Evolutionary conservation across 2,113 vertebrate species (phyloP).

Genomic region (Verasper variegatus): DNA sequence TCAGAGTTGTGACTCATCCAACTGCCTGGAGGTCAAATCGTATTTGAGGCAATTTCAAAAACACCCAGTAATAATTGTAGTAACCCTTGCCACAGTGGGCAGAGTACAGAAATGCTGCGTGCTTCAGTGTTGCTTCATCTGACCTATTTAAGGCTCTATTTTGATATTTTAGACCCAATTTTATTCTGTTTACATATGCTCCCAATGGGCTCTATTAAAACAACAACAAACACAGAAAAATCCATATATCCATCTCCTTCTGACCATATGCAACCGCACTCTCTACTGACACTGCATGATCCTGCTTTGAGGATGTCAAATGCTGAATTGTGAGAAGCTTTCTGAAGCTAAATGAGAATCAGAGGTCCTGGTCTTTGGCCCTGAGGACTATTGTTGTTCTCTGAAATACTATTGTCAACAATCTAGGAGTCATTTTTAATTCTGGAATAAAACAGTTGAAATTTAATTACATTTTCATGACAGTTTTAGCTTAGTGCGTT

Average conservation of each 20-base stretch:
- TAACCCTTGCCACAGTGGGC: conserved; percentile 6
- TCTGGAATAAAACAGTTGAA: not conserved
- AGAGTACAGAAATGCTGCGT: conserved; percentile 19
- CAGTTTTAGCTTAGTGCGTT: not conserved
- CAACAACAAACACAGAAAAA: conserved; percentile 55
- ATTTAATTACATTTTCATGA: not conserved
- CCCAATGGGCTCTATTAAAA: conserved; percentile 70
- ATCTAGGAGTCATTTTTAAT: not conserved
- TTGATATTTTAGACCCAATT: conserved; percentile 58
- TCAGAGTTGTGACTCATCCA: conserved; percentile 14
- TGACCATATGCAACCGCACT: conserved; percentile 55
- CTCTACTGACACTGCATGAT: conserved; percentile 20
- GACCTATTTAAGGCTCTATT: conserved; percentile 51
- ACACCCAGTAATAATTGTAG: conserved; percentile 6
- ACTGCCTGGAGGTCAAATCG: conserved; percentile 36
- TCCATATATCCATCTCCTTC: conserved; percentile 62
- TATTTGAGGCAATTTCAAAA: conserved; percentile 38
- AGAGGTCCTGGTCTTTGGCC: not conserved
- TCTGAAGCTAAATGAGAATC: not conserved
- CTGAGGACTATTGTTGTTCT: not conserved
- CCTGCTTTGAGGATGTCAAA: conserved; percentile 20
- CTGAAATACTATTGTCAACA: not conserved
- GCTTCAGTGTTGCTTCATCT: conserved; percentile 17
- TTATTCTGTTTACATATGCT: conserved; percentile 50
- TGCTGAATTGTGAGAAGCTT: conserved; percentile 20